These are phyloP conservation scores for Drosophila sordidula DNA, from an alignment of 2,888 invertebrate species.

Conservation along the genomic window DNA sequence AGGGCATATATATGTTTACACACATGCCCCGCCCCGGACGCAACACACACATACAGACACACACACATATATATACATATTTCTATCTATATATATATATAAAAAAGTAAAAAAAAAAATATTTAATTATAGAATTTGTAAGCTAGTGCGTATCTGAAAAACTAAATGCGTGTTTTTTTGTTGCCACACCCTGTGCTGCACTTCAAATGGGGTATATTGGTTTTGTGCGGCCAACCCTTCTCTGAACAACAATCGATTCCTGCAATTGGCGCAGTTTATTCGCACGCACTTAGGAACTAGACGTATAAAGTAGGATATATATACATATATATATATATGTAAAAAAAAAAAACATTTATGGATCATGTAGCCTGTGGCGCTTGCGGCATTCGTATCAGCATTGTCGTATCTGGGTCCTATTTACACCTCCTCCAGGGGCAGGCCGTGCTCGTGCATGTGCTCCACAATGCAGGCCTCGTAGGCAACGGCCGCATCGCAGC, in stretches of 20 bases:
- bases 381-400: conserved; percentile 43
- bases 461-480: conserved; percentile 70
- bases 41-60: not conserved
- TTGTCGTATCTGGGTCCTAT: not conserved
- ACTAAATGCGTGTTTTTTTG: conserved; percentile 22
- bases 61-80: conserved; percentile 3
- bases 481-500: conserved; percentile 81
- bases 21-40: not conserved
- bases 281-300: conserved; percentile 28
- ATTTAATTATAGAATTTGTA: conserved; percentile 46
- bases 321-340: not conserved
- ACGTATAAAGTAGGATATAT: conserved; percentile 3
- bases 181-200: not conserved
- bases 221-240: no score
- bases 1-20: conserved; percentile 1
- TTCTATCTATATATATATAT: not conserved
- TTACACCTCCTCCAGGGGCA: conserved; percentile 42
- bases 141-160: conserved; percentile 12
- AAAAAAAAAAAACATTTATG: conserved; percentile 20
- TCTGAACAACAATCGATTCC: not conserved
- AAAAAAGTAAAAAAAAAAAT: conserved; percentile 6
- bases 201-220: no score
- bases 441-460: conserved; percentile 71
- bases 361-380: conserved; percentile 48
- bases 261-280: conserved; percentile 58